Percentiles rank a stretch among this genome's conserved stretches.
Conservation (phyloP, 2,113 vertebrate genomes). For the Nannospalax galili region DNA sequence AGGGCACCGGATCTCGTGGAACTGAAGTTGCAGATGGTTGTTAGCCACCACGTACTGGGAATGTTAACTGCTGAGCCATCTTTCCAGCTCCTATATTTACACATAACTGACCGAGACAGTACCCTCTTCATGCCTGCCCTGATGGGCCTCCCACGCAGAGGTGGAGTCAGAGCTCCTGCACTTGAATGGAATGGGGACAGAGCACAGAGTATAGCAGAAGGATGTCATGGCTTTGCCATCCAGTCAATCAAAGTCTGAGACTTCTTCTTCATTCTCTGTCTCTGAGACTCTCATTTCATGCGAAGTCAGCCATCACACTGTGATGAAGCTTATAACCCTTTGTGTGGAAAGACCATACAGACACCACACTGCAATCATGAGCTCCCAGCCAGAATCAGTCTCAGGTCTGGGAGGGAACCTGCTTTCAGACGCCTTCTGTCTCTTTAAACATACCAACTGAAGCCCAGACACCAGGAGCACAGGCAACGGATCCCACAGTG, state of each 20-base stretch:
- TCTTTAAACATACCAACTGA: background rate
- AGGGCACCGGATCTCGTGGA: too few relatives aligned
- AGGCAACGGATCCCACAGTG: background rate
- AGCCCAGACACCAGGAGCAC: background rate
- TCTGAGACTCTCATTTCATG: background rate
- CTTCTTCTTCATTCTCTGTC: background rate
- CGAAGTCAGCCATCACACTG: background rate
- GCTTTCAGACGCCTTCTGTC: background rate
- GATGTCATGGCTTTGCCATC: background rate
- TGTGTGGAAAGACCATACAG: background rate
- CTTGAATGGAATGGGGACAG: background rate
- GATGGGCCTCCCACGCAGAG: background rate
- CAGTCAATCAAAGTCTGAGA: background rate
- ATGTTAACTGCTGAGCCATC: too few relatives aligned
- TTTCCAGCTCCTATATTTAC: too few relatives aligned
- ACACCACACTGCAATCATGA: background rate
- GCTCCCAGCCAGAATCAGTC: background rate
- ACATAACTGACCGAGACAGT: too few relatives aligned
- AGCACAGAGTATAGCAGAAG: fast-evolving
- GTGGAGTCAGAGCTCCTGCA: background rate
- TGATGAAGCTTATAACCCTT: background rate
- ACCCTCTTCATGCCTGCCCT: background rate
- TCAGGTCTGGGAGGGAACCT: background rate
- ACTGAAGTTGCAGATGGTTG: too few relatives aligned
- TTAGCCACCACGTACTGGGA: too few relatives aligned